These are phyloP conservation scores for Dastarcus helophoroides DNA, from an alignment of 2,888 invertebrate genomes.

Conservation along the genomic window DNA sequence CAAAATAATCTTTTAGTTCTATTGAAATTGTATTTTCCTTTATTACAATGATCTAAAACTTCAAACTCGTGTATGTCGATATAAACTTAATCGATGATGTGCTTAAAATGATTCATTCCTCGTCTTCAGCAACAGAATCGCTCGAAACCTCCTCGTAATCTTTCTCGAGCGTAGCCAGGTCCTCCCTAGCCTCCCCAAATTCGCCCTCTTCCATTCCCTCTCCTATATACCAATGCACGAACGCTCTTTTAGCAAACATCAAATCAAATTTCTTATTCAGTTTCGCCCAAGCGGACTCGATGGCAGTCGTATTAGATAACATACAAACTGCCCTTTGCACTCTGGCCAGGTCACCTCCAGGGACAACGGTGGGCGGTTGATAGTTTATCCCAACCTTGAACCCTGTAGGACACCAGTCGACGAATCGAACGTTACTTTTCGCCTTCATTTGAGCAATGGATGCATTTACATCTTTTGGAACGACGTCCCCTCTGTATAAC, in stretches of 20 bases:
- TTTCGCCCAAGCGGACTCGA: slow-evolving; percentile 80
- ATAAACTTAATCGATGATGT: too few relatives aligned
- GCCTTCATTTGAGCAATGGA: slow-evolving; percentile 70
- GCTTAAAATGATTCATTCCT: neutral
- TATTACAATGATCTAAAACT: too few relatives aligned
- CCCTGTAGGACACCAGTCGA: slow-evolving; percentile 92
- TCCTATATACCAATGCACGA: slow-evolving; percentile 78
- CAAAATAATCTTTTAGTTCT: too few relatives aligned
- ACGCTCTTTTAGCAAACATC: slow-evolving; percentile 87
- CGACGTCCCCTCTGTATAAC: slow-evolving; percentile 81
- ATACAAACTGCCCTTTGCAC: slow-evolving; percentile 83
- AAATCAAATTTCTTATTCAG: slow-evolving; percentile 90
- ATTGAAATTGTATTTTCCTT: too few relatives aligned
- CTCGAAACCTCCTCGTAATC: slow-evolving; percentile 67
- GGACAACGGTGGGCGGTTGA: slow-evolving; percentile 66
- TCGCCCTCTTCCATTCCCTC: slow-evolving; percentile 77
- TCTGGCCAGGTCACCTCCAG: slow-evolving; percentile 67
- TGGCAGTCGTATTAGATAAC: slow-evolving; percentile 84
- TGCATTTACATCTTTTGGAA: slow-evolving; percentile 78
- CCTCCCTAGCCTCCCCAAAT: slow-evolving; percentile 70
- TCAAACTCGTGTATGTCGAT: too few relatives aligned
- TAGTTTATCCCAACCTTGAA: slow-evolving; percentile 55
- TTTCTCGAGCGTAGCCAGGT: slow-evolving; percentile 59
- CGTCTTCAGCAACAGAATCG: slow-evolving; percentile 38
- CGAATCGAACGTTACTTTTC: slow-evolving; percentile 69